These are phyloP conservation scores for Clivina fossor DNA, from an alignment of 2,888 invertebrate genomes.

Conservation along the genomic window DNA sequence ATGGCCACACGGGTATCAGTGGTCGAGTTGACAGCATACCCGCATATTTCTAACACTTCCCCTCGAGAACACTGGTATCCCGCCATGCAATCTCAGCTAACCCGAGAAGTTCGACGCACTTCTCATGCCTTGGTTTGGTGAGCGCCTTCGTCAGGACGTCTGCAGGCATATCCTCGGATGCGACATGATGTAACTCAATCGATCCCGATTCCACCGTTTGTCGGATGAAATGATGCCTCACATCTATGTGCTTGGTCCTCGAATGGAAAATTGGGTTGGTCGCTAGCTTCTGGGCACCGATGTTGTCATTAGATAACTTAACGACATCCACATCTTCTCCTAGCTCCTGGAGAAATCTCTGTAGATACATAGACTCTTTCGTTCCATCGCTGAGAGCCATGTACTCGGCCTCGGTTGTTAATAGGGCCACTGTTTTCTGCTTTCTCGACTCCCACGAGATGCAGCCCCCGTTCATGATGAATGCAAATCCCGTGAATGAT, in stretches of 20 bases:
- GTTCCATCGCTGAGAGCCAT: slow-evolving; percentile 8
- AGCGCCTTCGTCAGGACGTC: slow-evolving; percentile 32
- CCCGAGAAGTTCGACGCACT: slow-evolving; percentile 16
- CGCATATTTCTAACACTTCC: slow-evolving; percentile 8
- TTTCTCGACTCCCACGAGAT: slow-evolving; percentile 6
- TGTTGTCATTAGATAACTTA: slow-evolving; percentile 13
- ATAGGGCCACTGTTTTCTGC: slow-evolving; percentile 3
- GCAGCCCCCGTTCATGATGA: slow-evolving; percentile 6
- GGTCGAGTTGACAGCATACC: no score
- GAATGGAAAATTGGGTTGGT: slow-evolving; percentile 28
- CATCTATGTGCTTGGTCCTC: slow-evolving; percentile 36
- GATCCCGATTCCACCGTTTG: slow-evolving; percentile 13
- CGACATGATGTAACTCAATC: slow-evolving; percentile 20
- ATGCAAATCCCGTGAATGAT: neutral
- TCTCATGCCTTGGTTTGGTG: slow-evolving; percentile 7
- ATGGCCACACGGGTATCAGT: no score
- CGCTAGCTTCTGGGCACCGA: slow-evolving; percentile 28
- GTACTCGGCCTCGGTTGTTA: no score
- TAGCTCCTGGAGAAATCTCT: slow-evolving; percentile 8
- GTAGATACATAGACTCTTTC: slow-evolving; percentile 13
- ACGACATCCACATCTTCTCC: slow-evolving; percentile 1
- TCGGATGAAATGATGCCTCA: slow-evolving; percentile 33
- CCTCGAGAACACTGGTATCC: slow-evolving; percentile 6
- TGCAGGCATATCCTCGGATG: slow-evolving; percentile 33
- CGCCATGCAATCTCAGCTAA: neutral